These are phyloP conservation scores for Neotoxoptera formosana DNA, from an alignment of 1,140 invertebrate species.

Conservation along the genomic window DNA sequence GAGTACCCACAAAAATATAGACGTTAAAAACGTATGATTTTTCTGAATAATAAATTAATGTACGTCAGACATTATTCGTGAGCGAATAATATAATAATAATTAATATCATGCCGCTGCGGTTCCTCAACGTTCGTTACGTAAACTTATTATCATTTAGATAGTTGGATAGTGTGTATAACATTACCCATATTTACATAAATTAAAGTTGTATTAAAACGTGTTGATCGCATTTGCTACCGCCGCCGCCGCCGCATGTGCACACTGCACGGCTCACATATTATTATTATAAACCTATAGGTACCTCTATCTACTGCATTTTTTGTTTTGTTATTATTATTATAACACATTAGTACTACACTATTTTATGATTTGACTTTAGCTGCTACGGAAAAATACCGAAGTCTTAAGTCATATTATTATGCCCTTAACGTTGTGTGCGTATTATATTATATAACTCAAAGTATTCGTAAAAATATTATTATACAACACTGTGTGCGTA, in stretches of 20 bases:
- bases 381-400: background rate
- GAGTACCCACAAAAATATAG: too few relatives aligned
- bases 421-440: background rate
- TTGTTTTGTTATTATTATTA: background rate
- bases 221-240: background rate
- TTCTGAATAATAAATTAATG: background rate
- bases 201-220: conserved; percentile 20
- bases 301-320: background rate
- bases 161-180: background rate
- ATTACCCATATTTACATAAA: conserved; percentile 5
- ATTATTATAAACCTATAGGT: too few relatives aligned
- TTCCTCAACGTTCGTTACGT: background rate
- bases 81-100: background rate
- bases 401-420: background rate
- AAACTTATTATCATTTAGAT: conserved; percentile 9
- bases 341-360: background rate
- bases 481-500: background rate
- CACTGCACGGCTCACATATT: background rate
- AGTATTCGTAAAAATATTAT: background rate
- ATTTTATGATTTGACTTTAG: background rate
- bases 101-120: background rate
- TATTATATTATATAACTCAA: background rate
- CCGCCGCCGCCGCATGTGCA: background rate
- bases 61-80: background rate
- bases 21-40: background rate